phyloP scores from a whole-genome alignment of 1,140 invertebrate species.

The Drosophila tropicalis region DNA sequence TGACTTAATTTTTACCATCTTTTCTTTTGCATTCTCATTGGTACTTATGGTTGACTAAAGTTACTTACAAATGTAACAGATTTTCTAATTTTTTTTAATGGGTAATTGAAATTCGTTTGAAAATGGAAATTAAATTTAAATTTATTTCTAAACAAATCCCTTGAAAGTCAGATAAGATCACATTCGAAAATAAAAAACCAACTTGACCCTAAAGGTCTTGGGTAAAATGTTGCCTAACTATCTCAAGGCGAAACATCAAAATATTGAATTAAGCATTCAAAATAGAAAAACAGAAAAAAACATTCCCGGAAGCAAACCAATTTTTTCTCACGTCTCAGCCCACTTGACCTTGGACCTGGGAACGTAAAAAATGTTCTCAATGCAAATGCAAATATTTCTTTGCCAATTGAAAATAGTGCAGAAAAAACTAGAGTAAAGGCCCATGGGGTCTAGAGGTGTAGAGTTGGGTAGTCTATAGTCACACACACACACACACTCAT shows the following conservation, averaged over 20 bases:
- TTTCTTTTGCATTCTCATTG: too few relatives aligned
- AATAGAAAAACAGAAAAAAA: conserved; percentile 7
- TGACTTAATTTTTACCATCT: too few relatives aligned
- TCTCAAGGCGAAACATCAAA: conserved; percentile 2
- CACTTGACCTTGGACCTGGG: conserved; percentile 48
- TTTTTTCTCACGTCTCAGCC: conserved; percentile 43
- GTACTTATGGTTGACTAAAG: too few relatives aligned
- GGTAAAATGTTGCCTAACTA: not conserved
- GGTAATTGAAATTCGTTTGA: conserved; percentile 2
- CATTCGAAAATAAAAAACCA: not conserved
- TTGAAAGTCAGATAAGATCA: conserved; percentile 7
- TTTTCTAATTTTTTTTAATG: not conserved
- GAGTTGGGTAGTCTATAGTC: conserved; percentile 1
- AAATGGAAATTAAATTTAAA: conserved; percentile 2
- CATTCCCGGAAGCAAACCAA: conserved; percentile 25
- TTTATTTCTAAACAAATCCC: not conserved
- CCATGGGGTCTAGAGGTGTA: not conserved
- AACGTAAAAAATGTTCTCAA: conserved; percentile 15
- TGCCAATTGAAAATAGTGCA: conserved; percentile 50
- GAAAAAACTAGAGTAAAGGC: conserved; percentile 19
- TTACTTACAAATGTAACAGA: too few relatives aligned
- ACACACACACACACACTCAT: conserved; percentile 53
- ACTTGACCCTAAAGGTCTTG: conserved; percentile 6
- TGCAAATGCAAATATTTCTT: not conserved
- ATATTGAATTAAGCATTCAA: conserved; percentile 6